These are phyloP conservation scores for Eilema depressum DNA, from an alignment of 2,888 invertebrate species.

Conservation along the genomic window DNA sequence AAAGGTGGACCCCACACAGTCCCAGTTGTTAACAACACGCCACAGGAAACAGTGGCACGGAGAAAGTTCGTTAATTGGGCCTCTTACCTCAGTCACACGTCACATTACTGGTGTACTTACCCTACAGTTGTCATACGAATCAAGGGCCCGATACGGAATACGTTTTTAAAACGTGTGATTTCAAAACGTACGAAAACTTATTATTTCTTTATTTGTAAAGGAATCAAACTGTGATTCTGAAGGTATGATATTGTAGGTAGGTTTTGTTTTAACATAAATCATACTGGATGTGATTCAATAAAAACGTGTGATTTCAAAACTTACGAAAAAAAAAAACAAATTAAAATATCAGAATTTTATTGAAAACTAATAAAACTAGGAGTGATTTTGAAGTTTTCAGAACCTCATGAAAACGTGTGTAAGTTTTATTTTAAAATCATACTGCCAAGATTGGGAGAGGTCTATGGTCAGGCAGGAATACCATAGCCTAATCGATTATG, in stretches of 20 bases:
- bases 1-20: slow-evolving; percentile 22
- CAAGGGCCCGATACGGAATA: background rate
- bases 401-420: no score
- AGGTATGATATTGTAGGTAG: no score
- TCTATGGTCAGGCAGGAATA: no score
- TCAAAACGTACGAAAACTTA: background rate
- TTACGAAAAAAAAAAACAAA: background rate
- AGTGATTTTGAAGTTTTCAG: no score
- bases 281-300: no score
- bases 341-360: background rate
- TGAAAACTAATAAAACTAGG: no score
- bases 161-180: background rate
- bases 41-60: slow-evolving; percentile 40
- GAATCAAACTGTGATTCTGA: no score
- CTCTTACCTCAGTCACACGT: slow-evolving; percentile 19
- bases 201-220: background rate
- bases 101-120: slow-evolving; percentile 32
- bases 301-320: no score
- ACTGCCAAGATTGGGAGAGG: no score
- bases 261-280: no score
- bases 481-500: no score
- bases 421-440: no score
- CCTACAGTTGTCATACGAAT: slow-evolving; percentile 30
- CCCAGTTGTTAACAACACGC: slow-evolving; percentile 33
- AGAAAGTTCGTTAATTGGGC: slow-evolving; percentile 51